A percentile compares a stretch with the other conserved stretches of the same genome.
Evolutionary conservation across 2,113 vertebrate species (phyloP).

Genomic region (Forbesichthys agassizii): DNA sequence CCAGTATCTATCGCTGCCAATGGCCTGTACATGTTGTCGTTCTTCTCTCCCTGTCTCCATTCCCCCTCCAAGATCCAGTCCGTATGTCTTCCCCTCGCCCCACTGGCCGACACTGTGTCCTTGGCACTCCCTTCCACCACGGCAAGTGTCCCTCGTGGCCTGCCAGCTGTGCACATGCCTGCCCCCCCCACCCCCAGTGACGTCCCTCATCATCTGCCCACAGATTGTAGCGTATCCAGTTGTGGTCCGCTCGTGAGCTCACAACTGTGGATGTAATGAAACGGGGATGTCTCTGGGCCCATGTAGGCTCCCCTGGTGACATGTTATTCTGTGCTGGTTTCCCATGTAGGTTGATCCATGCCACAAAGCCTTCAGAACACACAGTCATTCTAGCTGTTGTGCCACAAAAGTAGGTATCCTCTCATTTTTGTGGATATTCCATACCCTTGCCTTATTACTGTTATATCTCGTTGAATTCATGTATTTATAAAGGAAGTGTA

Average conservation of each 20-base stretch:
- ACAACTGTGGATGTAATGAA: slow-evolving; percentile 22
- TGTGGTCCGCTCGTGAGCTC: slow-evolving; percentile 15
- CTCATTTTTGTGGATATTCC: background rate
- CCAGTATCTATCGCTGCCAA: slow-evolving; percentile 1
- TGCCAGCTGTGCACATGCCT: slow-evolving; percentile 44
- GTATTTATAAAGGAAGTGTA: too few species aligned
- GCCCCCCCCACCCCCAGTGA: slow-evolving; percentile 15
- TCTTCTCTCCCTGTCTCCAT: background rate
- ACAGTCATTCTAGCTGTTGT: slow-evolving; percentile 89
- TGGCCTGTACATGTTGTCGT: background rate
- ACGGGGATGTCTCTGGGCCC: background rate
- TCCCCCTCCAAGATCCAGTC: slow-evolving; percentile 15
- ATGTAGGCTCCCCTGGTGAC: background rate
- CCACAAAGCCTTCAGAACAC: slow-evolving; percentile 87
- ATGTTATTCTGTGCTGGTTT: slow-evolving; percentile 19
- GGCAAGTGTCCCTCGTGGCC: slow-evolving; percentile 17
- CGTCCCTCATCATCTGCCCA: slow-evolving; percentile 37
- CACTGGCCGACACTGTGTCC: slow-evolving; percentile 31
- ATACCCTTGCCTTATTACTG: too few species aligned
- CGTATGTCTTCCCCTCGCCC: slow-evolving; percentile 24
- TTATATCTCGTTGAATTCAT: too few species aligned
- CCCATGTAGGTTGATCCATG: slow-evolving; percentile 85
- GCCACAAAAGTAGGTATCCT: slow-evolving; percentile 81
- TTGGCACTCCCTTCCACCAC: slow-evolving; percentile 5
- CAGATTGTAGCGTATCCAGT: slow-evolving; percentile 31